phyloP scores from a whole-genome alignment of 2,888 invertebrate species.

The Pycnomerus fuliginosus region DNA sequence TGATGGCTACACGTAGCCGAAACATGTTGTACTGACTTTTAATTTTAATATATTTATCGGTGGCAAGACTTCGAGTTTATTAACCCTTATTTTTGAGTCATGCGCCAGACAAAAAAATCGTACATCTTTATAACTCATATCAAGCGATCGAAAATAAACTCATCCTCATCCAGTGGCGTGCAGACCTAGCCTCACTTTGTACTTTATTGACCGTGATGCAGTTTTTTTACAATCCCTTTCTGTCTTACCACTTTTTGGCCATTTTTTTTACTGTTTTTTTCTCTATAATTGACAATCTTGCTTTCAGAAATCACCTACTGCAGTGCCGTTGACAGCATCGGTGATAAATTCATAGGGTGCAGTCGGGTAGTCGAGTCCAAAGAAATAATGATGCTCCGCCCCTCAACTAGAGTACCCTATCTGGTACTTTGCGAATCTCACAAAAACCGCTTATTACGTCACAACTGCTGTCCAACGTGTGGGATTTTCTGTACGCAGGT shows the following conservation, averaged over 20 bases:
- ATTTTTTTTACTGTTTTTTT: slow-evolving; percentile 18
- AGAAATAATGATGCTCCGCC: slow-evolving; percentile 63
- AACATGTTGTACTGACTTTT: no score
- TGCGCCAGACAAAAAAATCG: no score
- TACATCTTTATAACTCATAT: no score
- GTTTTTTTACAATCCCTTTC: no score
- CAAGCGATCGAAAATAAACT: no score
- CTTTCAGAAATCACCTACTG: slow-evolving; percentile 64
- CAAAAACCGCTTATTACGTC: slow-evolving; percentile 69
- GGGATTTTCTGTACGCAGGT: slow-evolving; percentile 89
- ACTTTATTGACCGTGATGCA: no score
- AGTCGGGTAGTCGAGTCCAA: slow-evolving; percentile 65
- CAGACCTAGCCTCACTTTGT: no score
- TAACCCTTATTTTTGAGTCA: no score
- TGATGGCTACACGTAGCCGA: no score
- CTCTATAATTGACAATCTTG: slow-evolving; percentile 7
- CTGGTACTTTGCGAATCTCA: slow-evolving; percentile 79
- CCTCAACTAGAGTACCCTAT: slow-evolving; percentile 75
- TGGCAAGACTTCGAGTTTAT: no score
- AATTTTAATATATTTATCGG: no score
- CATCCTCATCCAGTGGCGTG: no score
- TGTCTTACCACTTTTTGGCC: slow-evolving; percentile 3
- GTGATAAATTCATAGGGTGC: slow-evolving; percentile 76
- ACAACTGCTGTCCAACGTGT: slow-evolving; percentile 90
- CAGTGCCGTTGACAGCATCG: slow-evolving; percentile 74